Conservation (phyloP, 2,888 invertebrate species). For the Molorchus minor region DNA sequence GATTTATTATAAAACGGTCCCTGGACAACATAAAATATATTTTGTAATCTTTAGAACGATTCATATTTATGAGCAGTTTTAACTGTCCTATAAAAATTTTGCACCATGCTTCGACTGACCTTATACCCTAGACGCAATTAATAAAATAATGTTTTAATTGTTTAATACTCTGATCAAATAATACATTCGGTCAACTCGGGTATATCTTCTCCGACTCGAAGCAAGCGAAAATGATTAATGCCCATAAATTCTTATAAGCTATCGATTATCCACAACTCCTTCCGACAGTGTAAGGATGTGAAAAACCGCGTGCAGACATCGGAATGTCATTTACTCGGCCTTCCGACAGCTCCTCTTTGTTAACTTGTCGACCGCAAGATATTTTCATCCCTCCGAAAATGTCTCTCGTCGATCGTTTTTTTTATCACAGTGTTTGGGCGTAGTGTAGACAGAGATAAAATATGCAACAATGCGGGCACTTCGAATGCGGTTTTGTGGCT, state of each 20-base stretch:
- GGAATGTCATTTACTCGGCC: slow-evolving; percentile 57
- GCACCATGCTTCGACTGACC: too few relatives aligned
- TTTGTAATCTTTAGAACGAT: too few relatives aligned
- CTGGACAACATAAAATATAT: too few relatives aligned
- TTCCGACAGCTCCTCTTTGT: slow-evolving; percentile 54
- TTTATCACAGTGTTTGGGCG: slow-evolving; percentile 26
- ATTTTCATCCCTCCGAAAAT: slow-evolving; percentile 53
- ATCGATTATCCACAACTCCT: slow-evolving; percentile 32
- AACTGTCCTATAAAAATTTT: too few relatives aligned
- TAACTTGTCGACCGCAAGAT: slow-evolving; percentile 57
- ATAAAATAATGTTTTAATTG: too few relatives aligned
- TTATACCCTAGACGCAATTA: too few relatives aligned
- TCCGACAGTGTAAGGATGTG: slow-evolving; percentile 30
- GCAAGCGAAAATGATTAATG: slow-evolving; percentile 27
- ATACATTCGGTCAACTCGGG: neutral
- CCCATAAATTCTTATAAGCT: slow-evolving; percentile 37
- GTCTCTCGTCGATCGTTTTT: slow-evolving; percentile 37
- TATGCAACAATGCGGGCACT: slow-evolving; percentile 39
- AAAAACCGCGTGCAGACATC: slow-evolving; percentile 52
- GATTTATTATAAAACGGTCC: too few relatives aligned
- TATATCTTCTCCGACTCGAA: slow-evolving; percentile 7
- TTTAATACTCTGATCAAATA: too few relatives aligned
- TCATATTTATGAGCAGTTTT: too few relatives aligned
- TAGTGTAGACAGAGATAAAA: slow-evolving; percentile 33
- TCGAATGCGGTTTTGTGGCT: slow-evolving; percentile 22